Conservation (phyloP, 64 coral and sea anemone genomes). For the Montipora sp. region DNA sequence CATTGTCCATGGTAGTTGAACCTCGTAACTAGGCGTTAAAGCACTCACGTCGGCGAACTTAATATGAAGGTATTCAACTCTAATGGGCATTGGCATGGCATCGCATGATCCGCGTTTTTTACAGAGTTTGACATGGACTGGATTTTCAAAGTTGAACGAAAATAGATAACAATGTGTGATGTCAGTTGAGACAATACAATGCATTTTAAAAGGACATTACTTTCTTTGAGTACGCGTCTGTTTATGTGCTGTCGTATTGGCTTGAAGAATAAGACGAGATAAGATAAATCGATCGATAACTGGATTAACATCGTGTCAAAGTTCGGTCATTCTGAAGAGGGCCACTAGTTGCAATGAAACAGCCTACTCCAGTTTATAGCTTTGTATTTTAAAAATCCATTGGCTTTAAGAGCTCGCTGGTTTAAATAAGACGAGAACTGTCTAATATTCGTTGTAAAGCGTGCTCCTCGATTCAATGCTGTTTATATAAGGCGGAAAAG, state of each 20-base stretch:
- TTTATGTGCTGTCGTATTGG: neutral
- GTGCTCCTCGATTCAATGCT: neutral
- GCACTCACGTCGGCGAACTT: neutral
- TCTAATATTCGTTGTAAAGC: neutral
- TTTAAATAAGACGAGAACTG: neutral
- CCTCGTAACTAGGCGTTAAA: neutral
- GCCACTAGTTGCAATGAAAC: neutral
- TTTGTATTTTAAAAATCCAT: neutral
- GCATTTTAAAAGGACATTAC: neutral
- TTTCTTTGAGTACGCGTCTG: neutral
- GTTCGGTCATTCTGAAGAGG: neutral
- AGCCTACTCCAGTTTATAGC: no score
- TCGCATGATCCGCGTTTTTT: neutral
- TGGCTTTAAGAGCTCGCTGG: neutral
- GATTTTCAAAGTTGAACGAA: neutral
- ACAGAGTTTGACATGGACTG: neutral
- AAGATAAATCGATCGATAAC: conserved; percentile 46
- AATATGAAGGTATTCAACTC: neutral
- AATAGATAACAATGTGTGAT: neutral
- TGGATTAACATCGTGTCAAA: conserved; percentile 1
- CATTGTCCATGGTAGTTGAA: no score
- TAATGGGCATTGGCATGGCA: neutral
- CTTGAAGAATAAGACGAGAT: neutral
- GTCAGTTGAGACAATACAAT: neutral
- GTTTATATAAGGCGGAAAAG: neutral